phyloP scores from a whole-genome alignment of 2,113 vertebrate species.

The Plotosus lineatus region DNA sequence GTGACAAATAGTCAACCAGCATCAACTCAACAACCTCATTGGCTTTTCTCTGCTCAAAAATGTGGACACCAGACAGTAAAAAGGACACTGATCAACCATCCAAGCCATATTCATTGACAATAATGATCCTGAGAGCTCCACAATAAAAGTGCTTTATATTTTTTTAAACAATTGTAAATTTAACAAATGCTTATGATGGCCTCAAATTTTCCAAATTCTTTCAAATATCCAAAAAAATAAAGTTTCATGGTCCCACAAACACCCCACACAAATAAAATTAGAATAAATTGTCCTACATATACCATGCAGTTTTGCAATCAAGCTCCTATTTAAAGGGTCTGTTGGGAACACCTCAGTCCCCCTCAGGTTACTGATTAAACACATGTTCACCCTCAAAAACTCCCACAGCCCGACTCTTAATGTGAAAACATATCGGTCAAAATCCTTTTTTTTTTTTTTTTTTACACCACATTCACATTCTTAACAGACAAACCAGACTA shows the following conservation, averaged over 20 bases:
- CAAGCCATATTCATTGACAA: too few relatives aligned
- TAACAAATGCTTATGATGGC: background rate
- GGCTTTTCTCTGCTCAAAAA: too few relatives aligned
- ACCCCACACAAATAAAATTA: background rate
- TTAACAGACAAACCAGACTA: background rate
- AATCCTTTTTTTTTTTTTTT: background rate
- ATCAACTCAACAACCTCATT: too few relatives aligned
- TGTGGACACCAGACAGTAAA: too few relatives aligned
- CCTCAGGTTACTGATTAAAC: background rate
- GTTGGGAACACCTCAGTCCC: background rate
- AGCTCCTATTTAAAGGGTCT: constrained; percentile 5
- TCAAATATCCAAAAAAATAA: background rate
- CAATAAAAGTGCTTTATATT: too few relatives aligned
- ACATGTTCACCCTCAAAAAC: background rate
- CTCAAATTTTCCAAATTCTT: background rate
- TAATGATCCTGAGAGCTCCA: too few relatives aligned
- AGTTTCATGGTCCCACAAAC: background rate
- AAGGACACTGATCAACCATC: too few relatives aligned
- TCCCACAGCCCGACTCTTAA: background rate
- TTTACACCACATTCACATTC: background rate
- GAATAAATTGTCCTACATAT: constrained; percentile 9
- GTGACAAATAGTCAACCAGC: too few relatives aligned
- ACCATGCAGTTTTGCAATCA: background rate
- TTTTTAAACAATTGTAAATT: background rate
- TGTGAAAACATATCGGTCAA: background rate